Percentiles rank a stretch among this genome's conserved stretches.
Conservation (phyloP, 2,113 vertebrate species). For the Machaerirhynchus nigripectus region DNA sequence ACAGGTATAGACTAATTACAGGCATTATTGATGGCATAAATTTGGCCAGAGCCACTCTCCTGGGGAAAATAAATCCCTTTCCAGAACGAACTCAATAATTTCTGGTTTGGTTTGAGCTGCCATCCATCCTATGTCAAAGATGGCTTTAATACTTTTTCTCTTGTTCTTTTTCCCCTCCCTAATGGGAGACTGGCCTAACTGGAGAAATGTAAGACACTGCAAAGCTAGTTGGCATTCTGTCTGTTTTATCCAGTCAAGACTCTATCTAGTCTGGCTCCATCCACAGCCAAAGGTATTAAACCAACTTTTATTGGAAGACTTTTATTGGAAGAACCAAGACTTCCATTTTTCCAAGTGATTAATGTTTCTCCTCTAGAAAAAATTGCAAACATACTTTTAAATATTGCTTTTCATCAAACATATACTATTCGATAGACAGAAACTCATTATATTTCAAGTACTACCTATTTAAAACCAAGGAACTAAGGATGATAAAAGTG, state of each 20-base stretch:
- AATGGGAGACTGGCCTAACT: background rate
- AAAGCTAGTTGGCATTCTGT: background rate
- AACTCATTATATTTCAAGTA: background rate
- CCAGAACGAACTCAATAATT: background rate
- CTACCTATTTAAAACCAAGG: background rate
- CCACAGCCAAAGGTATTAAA: background rate
- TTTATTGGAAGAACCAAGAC: too few relatives aligned
- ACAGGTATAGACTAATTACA: conserved; percentile 45
- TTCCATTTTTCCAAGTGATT: background rate
- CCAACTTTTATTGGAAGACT: too few relatives aligned
- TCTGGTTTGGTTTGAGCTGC: conserved; percentile 11
- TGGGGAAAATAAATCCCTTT: conserved; percentile 20
- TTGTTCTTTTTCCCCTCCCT: background rate
- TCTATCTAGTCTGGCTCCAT: background rate
- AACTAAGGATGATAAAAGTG: background rate
- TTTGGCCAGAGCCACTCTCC: background rate
- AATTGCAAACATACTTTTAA: background rate
- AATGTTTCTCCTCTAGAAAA: background rate
- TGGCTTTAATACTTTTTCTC: background rate
- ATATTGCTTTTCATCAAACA: background rate
- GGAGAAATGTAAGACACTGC: background rate
- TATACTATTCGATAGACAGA: background rate
- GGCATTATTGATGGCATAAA: background rate
- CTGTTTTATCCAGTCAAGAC: background rate
- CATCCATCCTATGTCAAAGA: background rate